These are phyloP conservation scores for Pterocles orientalis DNA, from an alignment of 2,113 vertebrate species.

Conservation along the genomic window DNA sequence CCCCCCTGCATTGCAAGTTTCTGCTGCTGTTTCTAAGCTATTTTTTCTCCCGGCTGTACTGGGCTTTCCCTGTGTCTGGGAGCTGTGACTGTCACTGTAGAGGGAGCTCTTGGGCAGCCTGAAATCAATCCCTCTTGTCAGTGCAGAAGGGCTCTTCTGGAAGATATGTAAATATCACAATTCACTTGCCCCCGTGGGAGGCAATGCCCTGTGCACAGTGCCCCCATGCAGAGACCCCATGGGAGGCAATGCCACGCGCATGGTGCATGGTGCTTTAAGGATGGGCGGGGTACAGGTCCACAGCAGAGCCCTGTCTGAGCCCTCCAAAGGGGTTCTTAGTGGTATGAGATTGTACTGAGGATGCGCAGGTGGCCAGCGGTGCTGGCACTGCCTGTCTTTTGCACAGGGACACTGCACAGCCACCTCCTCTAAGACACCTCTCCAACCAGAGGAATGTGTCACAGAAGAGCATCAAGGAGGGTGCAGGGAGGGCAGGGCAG, in stretches of 20 bases:
- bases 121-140: not conserved
- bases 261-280: too few species aligned
- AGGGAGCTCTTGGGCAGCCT: rapidly evolving
- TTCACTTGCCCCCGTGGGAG: rapidly evolving
- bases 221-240: rapidly evolving
- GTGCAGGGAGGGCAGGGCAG: too few species aligned
- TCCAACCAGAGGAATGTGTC: not conserved
- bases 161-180: rapidly evolving
- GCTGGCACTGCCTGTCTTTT: too few species aligned
- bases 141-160: not conserved
- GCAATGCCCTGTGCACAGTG: rapidly evolving
- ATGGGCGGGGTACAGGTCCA: not conserved
- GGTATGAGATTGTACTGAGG: rapidly evolving
- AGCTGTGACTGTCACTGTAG: not conserved
- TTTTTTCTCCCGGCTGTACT: not conserved
- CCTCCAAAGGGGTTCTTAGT: not conserved
- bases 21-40: not conserved
- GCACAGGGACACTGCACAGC: not conserved
- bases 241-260: rapidly evolving
- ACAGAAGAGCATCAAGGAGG: too few species aligned
- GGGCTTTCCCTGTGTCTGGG: not conserved
- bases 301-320: not conserved
- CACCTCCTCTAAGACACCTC: not conserved
- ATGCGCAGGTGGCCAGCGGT: too few species aligned
- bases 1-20: rapidly evolving